Conservation (phyloP, 2,797 vertebrate genomes). For the Euphonia xanthogaster region DNA sequence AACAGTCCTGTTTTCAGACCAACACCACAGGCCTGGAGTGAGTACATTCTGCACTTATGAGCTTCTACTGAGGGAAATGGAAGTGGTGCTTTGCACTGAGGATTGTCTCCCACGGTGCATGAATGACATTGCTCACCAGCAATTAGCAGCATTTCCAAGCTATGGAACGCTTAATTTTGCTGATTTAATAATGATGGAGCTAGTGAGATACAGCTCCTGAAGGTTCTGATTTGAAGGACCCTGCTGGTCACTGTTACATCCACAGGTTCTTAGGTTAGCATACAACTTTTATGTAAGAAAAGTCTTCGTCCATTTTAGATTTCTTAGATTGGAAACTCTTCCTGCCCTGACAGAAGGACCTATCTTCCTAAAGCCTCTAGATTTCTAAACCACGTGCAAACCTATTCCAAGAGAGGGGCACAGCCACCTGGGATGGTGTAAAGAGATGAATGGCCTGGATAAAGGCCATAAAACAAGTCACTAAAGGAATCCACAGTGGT, state of each 20-base stretch:
- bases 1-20: not conserved
- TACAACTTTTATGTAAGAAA: not conserved
- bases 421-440: not conserved
- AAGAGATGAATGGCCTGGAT: not conserved
- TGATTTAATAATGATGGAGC: not conserved
- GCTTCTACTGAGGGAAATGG: not conserved
- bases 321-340: not conserved
- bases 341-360: not conserved
- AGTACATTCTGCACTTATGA: not conserved
- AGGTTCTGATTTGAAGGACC: not conserved
- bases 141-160: not conserved
- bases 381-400: not conserved
- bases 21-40: not conserved
- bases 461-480: not conserved
- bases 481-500: not conserved
- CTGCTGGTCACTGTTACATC: not conserved
- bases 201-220: not conserved
- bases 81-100: not conserved
- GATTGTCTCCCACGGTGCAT: fast-evolving
- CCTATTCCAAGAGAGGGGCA: not conserved
- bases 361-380: not conserved
- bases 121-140: not conserved
- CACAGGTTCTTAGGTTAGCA: not conserved
- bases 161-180: not conserved
- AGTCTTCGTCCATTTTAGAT: not conserved